phyloP scores from a whole-genome alignment of 2,113 vertebrate species.

The Cygnus atratus region DNA sequence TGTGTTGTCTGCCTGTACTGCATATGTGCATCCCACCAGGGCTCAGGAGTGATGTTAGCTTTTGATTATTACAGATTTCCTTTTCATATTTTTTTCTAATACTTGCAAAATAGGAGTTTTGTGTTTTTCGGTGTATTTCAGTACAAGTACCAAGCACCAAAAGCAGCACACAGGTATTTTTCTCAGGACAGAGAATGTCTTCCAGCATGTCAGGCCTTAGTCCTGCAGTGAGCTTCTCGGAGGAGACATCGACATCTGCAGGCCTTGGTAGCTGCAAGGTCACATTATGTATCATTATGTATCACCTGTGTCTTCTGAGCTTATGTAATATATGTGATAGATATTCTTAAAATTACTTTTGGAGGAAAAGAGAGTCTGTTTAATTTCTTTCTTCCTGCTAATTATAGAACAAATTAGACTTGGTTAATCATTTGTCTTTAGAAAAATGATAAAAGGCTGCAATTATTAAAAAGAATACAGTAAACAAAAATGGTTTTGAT shows the following conservation, averaged over 20 bases:
- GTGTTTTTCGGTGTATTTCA: background rate
- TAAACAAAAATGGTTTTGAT: slow-evolving; percentile 25
- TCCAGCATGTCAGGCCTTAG: background rate
- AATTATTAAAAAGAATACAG: slow-evolving; percentile 8
- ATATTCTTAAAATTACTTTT: background rate
- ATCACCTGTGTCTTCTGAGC: background rate
- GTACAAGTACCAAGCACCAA: background rate
- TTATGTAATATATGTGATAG: background rate
- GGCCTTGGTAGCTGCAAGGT: background rate
- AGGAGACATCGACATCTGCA: background rate
- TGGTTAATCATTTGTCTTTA: slow-evolving; percentile 14
- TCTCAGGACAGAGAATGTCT: background rate
- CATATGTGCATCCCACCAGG: background rate
- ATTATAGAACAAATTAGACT: background rate
- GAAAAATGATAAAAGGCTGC: slow-evolving; percentile 7
- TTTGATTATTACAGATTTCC: background rate
- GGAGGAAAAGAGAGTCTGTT: background rate
- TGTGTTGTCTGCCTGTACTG: background rate
- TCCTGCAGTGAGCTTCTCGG: background rate
- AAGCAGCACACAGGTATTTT: background rate
- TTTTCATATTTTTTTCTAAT: background rate
- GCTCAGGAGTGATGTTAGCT: background rate
- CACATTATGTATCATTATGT: background rate
- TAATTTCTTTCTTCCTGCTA: slow-evolving; percentile 24
- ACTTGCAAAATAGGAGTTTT: background rate